Evolutionary conservation across 2,888 invertebrate genomes (phyloP).

Genomic region (Rhodophaea formosa): DNA sequence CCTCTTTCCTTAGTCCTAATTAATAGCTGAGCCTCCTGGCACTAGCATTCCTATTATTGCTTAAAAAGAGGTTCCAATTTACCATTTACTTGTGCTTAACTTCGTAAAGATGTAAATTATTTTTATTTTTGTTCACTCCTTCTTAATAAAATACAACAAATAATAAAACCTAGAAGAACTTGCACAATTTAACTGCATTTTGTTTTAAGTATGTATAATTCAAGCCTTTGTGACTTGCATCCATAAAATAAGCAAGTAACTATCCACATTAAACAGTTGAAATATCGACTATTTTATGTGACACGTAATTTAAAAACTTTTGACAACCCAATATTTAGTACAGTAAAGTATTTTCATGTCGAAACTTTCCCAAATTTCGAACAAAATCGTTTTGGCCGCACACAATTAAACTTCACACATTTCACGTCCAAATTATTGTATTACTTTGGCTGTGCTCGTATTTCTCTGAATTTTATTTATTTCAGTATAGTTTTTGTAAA

Average conservation of each 20-base stretch:
- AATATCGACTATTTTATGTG: constrained; percentile 5
- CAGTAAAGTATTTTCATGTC: constrained; percentile 11
- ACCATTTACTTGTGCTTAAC: too few species aligned
- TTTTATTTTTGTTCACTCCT: too few species aligned
- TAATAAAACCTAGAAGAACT: neutral
- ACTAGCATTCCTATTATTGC: too few species aligned
- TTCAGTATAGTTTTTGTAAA: too few species aligned
- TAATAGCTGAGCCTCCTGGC: too few species aligned
- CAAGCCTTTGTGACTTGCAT: neutral
- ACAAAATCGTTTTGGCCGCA: constrained; percentile 11
- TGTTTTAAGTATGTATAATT: neutral
- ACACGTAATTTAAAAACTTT: constrained; percentile 13
- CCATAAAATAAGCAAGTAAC: neutral
- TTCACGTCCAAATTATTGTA: constrained; percentile 9
- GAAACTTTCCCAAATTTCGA: constrained; percentile 6
- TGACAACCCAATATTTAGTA: constrained; percentile 10
- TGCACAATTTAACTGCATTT: neutral
- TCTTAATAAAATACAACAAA: neutral
- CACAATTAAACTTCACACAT: constrained; percentile 7
- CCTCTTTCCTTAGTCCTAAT: too few species aligned
- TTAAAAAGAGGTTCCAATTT: too few species aligned
- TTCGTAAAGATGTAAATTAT: too few species aligned
- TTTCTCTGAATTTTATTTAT: neutral
- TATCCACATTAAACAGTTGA: neutral
- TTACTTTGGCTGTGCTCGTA: neutral